Conservation (phyloP, 2,113 vertebrate genomes). For the Oncorhynchus gorbuscha region DNA sequence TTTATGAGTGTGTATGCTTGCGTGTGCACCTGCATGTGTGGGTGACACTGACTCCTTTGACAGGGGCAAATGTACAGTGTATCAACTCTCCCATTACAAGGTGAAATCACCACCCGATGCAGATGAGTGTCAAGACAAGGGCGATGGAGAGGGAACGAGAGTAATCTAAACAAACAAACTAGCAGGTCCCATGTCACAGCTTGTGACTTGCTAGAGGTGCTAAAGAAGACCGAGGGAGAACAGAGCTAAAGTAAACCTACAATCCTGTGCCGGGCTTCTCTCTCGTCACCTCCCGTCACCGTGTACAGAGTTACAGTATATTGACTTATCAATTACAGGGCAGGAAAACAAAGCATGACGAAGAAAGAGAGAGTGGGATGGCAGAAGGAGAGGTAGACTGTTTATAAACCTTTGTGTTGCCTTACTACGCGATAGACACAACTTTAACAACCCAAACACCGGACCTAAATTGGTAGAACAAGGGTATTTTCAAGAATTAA, state of each 20-base stretch:
- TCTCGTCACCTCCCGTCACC: neutral
- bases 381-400: neutral
- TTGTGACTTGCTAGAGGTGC: neutral
- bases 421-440: neutral
- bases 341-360: neutral
- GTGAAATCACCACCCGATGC: neutral
- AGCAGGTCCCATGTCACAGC: neutral
- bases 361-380: neutral
- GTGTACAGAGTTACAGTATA: neutral
- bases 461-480: neutral
- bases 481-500: neutral
- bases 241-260: neutral
- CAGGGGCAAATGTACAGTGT: neutral
- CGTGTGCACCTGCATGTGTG: neutral
- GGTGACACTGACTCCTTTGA: neutral
- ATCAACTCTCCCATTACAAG: neutral
- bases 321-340: neutral
- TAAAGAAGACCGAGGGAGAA: neutral
- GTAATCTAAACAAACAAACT: neutral
- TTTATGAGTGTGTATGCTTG: no score
- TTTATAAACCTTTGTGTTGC: neutral
- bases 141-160: neutral
- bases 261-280: neutral
- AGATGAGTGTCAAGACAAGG: neutral
- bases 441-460: neutral